Evolutionary conservation across 1,140 invertebrate species (phyloP), one percentile per base, ranked within the genome.

Genomic region (Drosophila melanogaster): DNA sequence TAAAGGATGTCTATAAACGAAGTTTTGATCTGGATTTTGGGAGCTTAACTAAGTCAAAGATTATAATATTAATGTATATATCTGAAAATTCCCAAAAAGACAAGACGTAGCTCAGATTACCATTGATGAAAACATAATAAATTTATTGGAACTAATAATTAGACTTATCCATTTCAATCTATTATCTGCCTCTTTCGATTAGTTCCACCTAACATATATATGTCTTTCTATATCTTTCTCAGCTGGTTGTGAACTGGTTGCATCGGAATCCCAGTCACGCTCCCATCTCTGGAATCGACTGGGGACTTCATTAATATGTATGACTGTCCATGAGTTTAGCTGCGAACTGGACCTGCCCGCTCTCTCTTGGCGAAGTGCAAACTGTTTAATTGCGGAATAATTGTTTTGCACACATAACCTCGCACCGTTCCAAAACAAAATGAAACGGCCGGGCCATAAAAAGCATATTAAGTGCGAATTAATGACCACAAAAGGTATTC

Each of bases 311-410:
- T 87, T 81, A 83, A 70, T 77, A 79, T 86, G 84, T 84, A 89
- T 62, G 80, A 56, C 67, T 71, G 67, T 71, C 67, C 67, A 71
- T 71, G 65, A 71, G 67, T 51, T 49, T 38, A 57, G 66, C 65
- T 57, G 15, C 67, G 51, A 71, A 70, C 51, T 71, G 75, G 51
- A 66, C 72, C 58, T 47, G 40, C 33, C 22, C 11, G 3, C 51
- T 53, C 26, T 17, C 35, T 46, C 47, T 38, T 41, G 22, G 73
- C 60, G 59, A 89, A 89, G 84, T 89, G 84, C 85, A 89, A 89
- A 89, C 85, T 89, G 84, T 90, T 90, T 90, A 90, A 90, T 90
- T 90, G 87, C 87, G 78, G 87, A 90, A 90, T 90, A 90, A 90
- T 90, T 90, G 87, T 90, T 90, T 90, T 90, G 83, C 84, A 78